Evolutionary conservation across 1,140 invertebrate genomes (phyloP), one percentile per base, ranked within the genome.

Genomic region (Drosophila pachea): DNA sequence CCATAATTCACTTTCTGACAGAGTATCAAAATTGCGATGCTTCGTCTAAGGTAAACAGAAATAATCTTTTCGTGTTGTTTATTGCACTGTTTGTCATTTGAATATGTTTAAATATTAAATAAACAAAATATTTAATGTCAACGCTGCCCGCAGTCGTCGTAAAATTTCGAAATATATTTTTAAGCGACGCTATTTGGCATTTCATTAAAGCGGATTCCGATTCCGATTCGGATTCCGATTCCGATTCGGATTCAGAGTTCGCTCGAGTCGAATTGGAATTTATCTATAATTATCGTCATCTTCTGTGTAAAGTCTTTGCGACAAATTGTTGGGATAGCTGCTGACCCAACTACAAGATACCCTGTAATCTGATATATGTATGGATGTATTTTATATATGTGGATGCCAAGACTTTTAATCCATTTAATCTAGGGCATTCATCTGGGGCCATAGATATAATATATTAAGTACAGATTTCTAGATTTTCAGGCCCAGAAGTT

Each of bases 121-220:
- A 81, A 81, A 74, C 81, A 81, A 73, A 86, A 81, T 86, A 86
- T 81, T 84, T 84, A 84, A 84, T 76, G 79, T 84, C 81, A 76
- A 64, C 73, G 54, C 66, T 71, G 71, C 64, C 61, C 64, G 76
- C 63, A 65, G 65, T 58, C 52, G 58, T 77, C 81, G 47, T 84
- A 81, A 84, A 86, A 72, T 66, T 64, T 36, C 40, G 33, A 66
- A 81, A 86, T 69, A 86, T 79, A 84, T 84, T 68, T 86, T 71
- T 74, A 81, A 74, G 58, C 63, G 61, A 64, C 73, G 65, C 29
- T 22, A 22, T 47, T 11, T 29, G 32, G n/a, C 45, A 47, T 58
- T 61, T 31, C 45, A 33, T 60, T 69, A 59, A 38, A 65, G 59
- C 50, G 16, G 40, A 59, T 6, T 60, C 55, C 31, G 60, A 38